phyloP scores from a whole-genome alignment of 1,140 invertebrate species.

The Mactra quadrangularis region DNA sequence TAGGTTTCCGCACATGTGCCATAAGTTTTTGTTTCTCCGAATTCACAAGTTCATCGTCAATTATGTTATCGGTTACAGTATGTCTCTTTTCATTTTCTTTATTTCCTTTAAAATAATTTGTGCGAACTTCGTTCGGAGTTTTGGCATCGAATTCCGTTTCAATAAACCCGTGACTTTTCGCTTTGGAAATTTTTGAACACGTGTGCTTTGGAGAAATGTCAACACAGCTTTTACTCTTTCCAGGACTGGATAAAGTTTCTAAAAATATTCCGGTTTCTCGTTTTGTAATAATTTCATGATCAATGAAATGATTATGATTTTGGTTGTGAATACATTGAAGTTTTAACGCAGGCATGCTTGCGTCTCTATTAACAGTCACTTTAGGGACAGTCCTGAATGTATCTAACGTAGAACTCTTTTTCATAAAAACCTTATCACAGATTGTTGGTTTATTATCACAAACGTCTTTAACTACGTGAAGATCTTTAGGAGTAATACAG shows the following conservation, averaged over 20 bases:
- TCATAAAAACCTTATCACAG: not conserved
- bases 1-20: not conserved
- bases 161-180: conserved; percentile 36
- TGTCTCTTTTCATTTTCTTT: not conserved
- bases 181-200: conserved; percentile 7
- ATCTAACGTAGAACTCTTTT: conserved; percentile 14
- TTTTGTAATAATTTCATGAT: conserved; percentile 1
- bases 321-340: not conserved
- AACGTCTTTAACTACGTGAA: not conserved
- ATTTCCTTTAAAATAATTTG: conserved; percentile 13
- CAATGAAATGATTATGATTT: conserved; percentile 4
- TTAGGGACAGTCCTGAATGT: not conserved
- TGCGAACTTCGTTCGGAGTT: conserved; percentile 54
- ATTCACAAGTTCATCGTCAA: no score
- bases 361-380: conserved; percentile 4
- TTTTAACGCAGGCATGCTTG: conserved; percentile 8
- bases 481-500: conserved; percentile 19
- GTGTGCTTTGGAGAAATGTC: conserved; percentile 18
- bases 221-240: conserved; percentile 27
- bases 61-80: no score
- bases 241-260: not conserved
- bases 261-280: conserved; percentile 2
- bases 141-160: conserved; percentile 55
- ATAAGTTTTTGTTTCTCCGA: not conserved
- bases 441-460: not conserved